Evolutionary conservation across 2,888 invertebrate genomes (phyloP), one percentile per base, ranked within the genome.

Genomic region (Drosophila infuscata): DNA sequence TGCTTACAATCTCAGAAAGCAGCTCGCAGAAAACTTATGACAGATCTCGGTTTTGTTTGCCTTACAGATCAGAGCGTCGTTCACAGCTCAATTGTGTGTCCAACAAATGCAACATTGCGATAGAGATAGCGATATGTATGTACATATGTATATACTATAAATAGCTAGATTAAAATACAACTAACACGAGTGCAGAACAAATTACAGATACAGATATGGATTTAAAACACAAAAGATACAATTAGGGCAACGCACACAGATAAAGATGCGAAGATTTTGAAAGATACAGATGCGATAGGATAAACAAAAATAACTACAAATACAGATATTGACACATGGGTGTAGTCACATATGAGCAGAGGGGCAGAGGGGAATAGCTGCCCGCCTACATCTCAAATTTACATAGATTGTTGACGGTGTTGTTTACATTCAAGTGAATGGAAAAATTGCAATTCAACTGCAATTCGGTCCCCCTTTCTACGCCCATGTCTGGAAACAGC

Each of bases 61-160:
- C 48, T 72, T 76, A 73, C 59, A 69, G 71, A 86, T 86, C 83
- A 88, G 83, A 80, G 78, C 69, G 65, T 67, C 71, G 63, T 58
- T 69, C 62, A 59, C 33, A 73, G 68, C 79, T 70, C 63, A 69
- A 83, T 80, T 83, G 74, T 83, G 74, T 64, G 43, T 38, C 12
- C n/a, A 36, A 32, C 25, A 49, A n/a, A 38, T 38, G 43, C 29
- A 59, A 36, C 17, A 36, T 35, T 17, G 1, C 20, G 17, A 38
- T 17, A 25, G 3, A 59, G 36, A 49, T n/a, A 36, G 7, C 11
- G 11, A 51, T 29, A 20, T 20, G 11, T 20, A 17, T 46, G 17
- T 29, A 25, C 20, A 25, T 25, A 48, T 5, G 8, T 4, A 29
- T n/a, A 36, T 20, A 51, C 7, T 46, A 60, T 60, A 51, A 29